Evolutionary conservation across 2,888 invertebrate species (phyloP).

Genomic region (Falcaria lacertinaria): DNA sequence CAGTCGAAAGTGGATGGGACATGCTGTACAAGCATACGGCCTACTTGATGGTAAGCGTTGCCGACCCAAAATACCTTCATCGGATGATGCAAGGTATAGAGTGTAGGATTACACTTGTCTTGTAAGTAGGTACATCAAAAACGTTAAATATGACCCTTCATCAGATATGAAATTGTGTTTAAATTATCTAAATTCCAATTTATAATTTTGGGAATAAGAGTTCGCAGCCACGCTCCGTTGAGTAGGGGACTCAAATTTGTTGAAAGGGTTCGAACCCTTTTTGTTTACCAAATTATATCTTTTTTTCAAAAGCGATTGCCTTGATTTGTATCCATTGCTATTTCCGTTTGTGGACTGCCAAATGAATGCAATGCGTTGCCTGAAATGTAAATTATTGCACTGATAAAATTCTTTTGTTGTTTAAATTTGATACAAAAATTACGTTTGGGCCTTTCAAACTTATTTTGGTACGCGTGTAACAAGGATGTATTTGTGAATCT

Average conservation of each 20-base stretch:
- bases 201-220: not conserved
- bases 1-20: too few species aligned
- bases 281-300: not conserved
- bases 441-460: too few species aligned
- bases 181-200: not conserved
- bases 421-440: not conserved
- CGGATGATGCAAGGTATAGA: too few species aligned
- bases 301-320: slow-evolving; percentile 17
- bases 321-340: slow-evolving; percentile 18
- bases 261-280: not conserved
- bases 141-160: not conserved
- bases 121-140: not conserved
- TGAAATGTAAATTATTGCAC: not conserved
- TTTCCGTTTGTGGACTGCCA: slow-evolving; percentile 14
- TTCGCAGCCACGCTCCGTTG: not conserved
- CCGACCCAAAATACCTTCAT: too few species aligned
- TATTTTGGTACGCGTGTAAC: too few species aligned
- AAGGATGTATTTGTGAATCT: too few species aligned
- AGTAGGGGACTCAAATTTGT: not conserved
- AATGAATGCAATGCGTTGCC: not conserved
- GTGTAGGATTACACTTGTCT: too few species aligned
- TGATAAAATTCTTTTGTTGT: not conserved
- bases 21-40: too few species aligned
- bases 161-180: not conserved
- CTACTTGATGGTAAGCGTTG: too few species aligned